Evolutionary conservation across 2,113 vertebrate genomes (phyloP).

Genomic region (Oreochromis tanganicae): DNA sequence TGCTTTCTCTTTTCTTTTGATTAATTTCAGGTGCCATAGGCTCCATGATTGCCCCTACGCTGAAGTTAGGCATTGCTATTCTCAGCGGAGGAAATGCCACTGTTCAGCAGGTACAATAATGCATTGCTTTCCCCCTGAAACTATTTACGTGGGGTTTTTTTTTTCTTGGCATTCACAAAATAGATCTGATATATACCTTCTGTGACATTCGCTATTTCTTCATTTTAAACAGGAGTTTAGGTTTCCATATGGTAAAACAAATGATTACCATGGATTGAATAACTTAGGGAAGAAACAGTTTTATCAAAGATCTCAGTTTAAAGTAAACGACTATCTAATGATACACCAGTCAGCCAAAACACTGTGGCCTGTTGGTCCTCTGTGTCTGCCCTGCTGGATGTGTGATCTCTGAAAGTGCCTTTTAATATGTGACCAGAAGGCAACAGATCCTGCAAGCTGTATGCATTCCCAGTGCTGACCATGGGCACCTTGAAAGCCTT

Average conservation of each 20-base stretch:
- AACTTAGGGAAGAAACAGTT: background rate
- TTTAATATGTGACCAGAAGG: background rate
- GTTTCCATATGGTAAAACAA: background rate
- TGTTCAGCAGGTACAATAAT: slow-evolving; percentile 84
- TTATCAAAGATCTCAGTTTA: background rate
- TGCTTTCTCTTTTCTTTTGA: background rate
- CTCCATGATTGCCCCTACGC: slow-evolving; percentile 83
- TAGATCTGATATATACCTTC: background rate
- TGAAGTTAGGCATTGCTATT: slow-evolving; percentile 90
- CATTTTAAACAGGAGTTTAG: background rate
- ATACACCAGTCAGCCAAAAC: background rate
- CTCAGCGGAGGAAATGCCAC: slow-evolving; percentile 89
- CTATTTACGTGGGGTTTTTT: rapidly evolving
- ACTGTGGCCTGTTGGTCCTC: background rate
- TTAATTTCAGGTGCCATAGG: slow-evolving; percentile 75
- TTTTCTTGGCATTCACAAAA: background rate
- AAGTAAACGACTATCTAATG: background rate
- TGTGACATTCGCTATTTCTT: background rate
- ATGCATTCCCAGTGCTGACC: background rate
- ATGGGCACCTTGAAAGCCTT: background rate
- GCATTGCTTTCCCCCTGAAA: background rate
- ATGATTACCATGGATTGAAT: background rate
- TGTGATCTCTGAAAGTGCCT: background rate
- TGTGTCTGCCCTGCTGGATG: background rate
- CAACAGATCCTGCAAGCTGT: background rate